phyloP scores from a whole-genome alignment of 2,888 invertebrate species.

The Ephialtes manifestator region DNA sequence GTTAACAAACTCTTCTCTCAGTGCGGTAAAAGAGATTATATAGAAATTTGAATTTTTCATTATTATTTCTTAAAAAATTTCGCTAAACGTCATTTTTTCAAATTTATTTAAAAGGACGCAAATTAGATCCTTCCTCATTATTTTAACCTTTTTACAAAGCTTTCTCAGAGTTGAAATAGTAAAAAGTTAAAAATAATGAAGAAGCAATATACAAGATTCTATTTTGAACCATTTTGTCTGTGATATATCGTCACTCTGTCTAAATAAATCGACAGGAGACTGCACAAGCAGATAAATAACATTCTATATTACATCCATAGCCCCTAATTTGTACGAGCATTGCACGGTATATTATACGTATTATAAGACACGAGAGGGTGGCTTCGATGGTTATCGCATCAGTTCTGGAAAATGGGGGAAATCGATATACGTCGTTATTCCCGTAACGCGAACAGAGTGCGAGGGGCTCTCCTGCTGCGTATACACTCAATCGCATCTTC shows the following conservation, averaged over 20 bases:
- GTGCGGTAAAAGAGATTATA: too few relatives aligned
- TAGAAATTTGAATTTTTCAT: too few relatives aligned
- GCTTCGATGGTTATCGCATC: constrained; percentile 61
- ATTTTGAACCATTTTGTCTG: too few relatives aligned
- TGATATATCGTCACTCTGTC: constrained; percentile 1
- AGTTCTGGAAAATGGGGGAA: constrained; percentile 60
- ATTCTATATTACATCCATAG: background rate
- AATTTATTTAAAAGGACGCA: too few relatives aligned
- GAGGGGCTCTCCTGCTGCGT: background rate
- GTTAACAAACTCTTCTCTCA: too few relatives aligned
- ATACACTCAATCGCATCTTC: constrained; percentile 20
- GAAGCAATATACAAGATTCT: too few relatives aligned
- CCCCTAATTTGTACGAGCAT: constrained; percentile 55
- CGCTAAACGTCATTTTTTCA: too few relatives aligned
- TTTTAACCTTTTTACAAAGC: too few relatives aligned
- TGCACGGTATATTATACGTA: constrained; percentile 30
- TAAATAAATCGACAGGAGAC: constrained; percentile 31
- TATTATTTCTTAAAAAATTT: too few relatives aligned
- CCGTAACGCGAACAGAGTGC: constrained; percentile 29
- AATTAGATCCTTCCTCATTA: too few relatives aligned
- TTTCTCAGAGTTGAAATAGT: too few relatives aligned
- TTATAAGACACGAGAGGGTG: constrained; percentile 50
- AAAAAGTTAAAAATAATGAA: too few relatives aligned
- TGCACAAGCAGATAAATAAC: constrained; percentile 32
- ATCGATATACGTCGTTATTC: constrained; percentile 66